Evolutionary conservation across 2,888 invertebrate genomes (phyloP).

Genomic region (Tolmerus cingulatus): DNA sequence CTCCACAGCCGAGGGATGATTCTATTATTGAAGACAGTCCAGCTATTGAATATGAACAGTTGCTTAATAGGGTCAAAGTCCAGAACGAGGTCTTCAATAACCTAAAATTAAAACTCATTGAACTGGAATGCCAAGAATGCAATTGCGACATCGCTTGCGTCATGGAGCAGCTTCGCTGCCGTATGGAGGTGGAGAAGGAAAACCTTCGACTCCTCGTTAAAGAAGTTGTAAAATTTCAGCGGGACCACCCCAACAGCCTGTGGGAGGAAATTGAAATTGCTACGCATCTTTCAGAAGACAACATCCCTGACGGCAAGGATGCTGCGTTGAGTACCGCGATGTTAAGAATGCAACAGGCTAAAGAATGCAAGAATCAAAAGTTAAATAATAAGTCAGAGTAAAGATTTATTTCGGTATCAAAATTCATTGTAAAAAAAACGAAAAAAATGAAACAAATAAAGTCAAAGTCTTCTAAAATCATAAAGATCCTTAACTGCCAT

Average conservation of each 20-base stretch:
- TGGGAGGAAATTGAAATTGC: neutral
- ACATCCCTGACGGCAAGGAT: neutral
- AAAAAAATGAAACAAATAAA: too few relatives aligned
- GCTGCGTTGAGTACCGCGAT: neutral
- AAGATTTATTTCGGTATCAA: too few relatives aligned
- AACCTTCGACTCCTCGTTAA: neutral
- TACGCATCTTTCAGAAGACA: neutral
- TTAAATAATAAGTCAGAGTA: too few relatives aligned
- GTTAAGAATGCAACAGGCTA: neutral
- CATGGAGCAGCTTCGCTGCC: neutral
- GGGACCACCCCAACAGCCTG: neutral
- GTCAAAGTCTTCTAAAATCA: too few relatives aligned
- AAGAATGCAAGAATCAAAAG: too few relatives aligned
- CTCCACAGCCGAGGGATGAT: neutral
- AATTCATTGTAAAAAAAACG: too few relatives aligned
- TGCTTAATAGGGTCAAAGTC: neutral
- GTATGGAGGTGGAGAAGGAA: neutral
- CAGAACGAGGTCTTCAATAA: neutral
- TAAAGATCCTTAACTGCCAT: too few relatives aligned
- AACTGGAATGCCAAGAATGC: neutral
- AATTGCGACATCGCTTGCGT: neutral
- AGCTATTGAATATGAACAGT: neutral
- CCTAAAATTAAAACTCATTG: neutral
- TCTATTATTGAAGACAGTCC: neutral
- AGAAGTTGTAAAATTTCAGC: neutral